Evolutionary conservation across 2,113 vertebrate genomes (phyloP).

Genomic region (Okapia johnstoni): DNA sequence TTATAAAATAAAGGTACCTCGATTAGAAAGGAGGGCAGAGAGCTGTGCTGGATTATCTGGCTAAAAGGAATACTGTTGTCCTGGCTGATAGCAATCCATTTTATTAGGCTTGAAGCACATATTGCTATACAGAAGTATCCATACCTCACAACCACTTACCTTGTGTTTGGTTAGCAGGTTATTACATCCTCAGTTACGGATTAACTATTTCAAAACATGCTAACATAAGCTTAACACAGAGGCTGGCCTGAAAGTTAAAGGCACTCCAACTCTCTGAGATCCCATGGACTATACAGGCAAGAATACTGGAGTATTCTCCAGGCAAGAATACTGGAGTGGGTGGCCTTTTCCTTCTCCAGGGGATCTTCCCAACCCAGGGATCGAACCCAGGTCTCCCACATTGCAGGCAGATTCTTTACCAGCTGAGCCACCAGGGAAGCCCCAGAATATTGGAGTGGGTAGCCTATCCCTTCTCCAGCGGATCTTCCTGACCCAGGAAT

Average conservation of each 20-base stretch:
- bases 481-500: not conserved
- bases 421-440: not conserved
- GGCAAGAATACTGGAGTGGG: not conserved
- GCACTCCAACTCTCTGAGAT: accelerated
- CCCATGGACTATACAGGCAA: not conserved
- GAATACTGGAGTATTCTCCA: not conserved
- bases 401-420: not conserved
- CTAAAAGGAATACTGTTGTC: not conserved
- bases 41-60: not conserved
- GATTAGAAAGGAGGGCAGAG: not conserved
- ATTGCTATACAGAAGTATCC: not conserved
- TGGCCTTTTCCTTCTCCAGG: not conserved
- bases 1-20: not conserved
- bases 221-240: not conserved
- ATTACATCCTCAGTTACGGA: not conserved
- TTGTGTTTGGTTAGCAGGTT: not conserved
- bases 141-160: accelerated
- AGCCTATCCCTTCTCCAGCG: not conserved
- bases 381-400: not conserved
- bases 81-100: not conserved
- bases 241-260: not conserved
- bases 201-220: not conserved
- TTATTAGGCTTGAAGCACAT: not conserved
- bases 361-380: not conserved
- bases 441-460: not conserved